Conservation (phyloP, 1,140 invertebrate species). For the Temnothorax longispinosus region DNA sequence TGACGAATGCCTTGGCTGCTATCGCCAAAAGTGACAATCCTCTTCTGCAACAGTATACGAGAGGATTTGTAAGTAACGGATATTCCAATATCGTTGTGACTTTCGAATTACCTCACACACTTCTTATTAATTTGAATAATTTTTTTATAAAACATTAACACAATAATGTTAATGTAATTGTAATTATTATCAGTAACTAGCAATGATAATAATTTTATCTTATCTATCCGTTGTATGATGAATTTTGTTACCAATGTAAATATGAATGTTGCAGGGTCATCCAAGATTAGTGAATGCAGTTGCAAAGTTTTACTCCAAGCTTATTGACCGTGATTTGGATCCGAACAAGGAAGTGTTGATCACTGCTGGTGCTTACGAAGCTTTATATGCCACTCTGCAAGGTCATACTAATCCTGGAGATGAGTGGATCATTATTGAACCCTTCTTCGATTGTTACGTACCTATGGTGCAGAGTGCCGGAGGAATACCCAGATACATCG, state of each 20-base stretch:
- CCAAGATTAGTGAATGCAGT: constrained; percentile 94
- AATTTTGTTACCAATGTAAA: constrained; percentile 5
- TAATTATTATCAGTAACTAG: neutral
- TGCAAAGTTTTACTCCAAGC: constrained; percentile 93
- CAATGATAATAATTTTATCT: constrained; percentile 25
- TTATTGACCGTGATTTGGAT: constrained; percentile 92
- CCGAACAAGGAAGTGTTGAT: constrained; percentile 94
- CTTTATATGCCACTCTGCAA: constrained; percentile 93
- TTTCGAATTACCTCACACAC: neutral
- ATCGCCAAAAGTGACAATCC: constrained; percentile 90
- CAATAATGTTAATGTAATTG: neutral
- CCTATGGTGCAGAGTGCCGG: constrained; percentile 96
- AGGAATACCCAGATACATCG: constrained; percentile 94
- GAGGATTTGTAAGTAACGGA: constrained; percentile 91
- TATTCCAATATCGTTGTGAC: neutral
- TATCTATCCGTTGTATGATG: constrained; percentile 18
- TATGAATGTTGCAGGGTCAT: constrained; percentile 92
- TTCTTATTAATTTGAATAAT: neutral
- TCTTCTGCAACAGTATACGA: constrained; percentile 96
- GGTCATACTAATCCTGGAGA: constrained; percentile 94
- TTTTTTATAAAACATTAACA: neutral
- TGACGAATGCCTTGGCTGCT: constrained; percentile 92
- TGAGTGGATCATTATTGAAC: constrained; percentile 99
- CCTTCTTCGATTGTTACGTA: constrained; percentile 99
- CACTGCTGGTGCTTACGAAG: constrained; percentile 97